phyloP scores from a whole-genome alignment of 2,113 vertebrate genomes.

The Seriola aureovittata region DNA sequence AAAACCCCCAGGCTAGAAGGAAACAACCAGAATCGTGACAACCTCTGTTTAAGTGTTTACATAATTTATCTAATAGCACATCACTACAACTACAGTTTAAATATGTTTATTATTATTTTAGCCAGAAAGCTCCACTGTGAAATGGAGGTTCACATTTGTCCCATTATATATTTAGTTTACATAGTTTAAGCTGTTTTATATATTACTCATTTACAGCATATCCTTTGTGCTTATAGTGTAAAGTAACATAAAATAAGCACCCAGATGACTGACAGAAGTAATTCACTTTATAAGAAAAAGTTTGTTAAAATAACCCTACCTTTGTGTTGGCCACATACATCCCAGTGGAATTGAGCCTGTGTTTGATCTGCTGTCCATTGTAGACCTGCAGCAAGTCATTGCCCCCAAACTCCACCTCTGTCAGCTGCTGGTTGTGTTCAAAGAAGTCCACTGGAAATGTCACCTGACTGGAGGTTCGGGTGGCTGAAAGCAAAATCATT shows the following conservation, averaged over 20 bases:
- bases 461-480: constrained; percentile 94
- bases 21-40: constrained; percentile 5
- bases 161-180: neutral
- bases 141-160: neutral
- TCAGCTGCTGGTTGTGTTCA: constrained; percentile 98
- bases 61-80: neutral
- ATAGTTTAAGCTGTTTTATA: neutral
- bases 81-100: neutral
- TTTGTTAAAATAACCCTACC: constrained; percentile 78
- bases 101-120: neutral
- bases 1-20: constrained; percentile 93
- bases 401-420: constrained; percentile 97
- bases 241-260: neutral
- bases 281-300: neutral
- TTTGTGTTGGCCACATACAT: constrained; percentile 99
- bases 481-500: constrained; percentile 83
- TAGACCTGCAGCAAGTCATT: constrained; percentile 98
- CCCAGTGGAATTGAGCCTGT: constrained; percentile 97
- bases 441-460: constrained; percentile 99
- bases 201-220: neutral
- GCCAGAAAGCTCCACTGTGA: neutral
- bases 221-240: neutral
- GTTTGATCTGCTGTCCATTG: constrained; percentile 98
- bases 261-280: neutral
- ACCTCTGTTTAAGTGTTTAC: neutral